Evolutionary conservation across 2,888 invertebrate genomes (phyloP), one percentile per base, ranked within the genome.

Genomic region (Iselma pallidipennis): DNA sequence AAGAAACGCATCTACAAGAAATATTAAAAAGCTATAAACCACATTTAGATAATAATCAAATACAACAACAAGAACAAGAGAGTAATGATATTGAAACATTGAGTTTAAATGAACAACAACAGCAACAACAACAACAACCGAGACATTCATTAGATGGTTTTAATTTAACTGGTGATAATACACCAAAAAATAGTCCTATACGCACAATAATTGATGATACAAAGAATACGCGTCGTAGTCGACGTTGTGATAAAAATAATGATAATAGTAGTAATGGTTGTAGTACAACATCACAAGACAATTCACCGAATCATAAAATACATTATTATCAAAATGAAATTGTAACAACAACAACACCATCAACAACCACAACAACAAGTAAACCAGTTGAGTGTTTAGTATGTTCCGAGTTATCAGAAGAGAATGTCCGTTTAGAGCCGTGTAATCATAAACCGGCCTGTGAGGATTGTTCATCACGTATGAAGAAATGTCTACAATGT

Each of bases 401-500:
- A 4, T 92, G 92, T 78, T 88, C 88, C 42, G 91, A 91, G 75
- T 79, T 86, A 49, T 85, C 88, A 3, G 85, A 85, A 65, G 83
- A 87, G 64, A 84, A 85, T 71, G 87, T 91, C 3, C 65, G 82
- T 56, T 87, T 92, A 73, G 88, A 89, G 73, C 92, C 92, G 0
- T 92, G 92, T 78, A 86, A 86, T 55, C 92, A 92, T 80, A 85
- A 86, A 72, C 87, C 91, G 3, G 88, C 89, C 0, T 92, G 92
- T 76, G 87, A 87, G 70, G 91, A 91, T 65, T 92, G 92, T 77
- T 88, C 90, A 53, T 82, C 88, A 14, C 84, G 91, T 55, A 90
- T 92, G 88, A 91, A 91, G 76, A 91, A 90, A 79, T 92, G 92
- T 77, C 79, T 92, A 29, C 83, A 85, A 52, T 92, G 92, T 75